Evolutionary conservation across 2,888 invertebrate species (phyloP), one percentile per base, ranked within the genome.

Genomic region (Heliconius aoede): DNA sequence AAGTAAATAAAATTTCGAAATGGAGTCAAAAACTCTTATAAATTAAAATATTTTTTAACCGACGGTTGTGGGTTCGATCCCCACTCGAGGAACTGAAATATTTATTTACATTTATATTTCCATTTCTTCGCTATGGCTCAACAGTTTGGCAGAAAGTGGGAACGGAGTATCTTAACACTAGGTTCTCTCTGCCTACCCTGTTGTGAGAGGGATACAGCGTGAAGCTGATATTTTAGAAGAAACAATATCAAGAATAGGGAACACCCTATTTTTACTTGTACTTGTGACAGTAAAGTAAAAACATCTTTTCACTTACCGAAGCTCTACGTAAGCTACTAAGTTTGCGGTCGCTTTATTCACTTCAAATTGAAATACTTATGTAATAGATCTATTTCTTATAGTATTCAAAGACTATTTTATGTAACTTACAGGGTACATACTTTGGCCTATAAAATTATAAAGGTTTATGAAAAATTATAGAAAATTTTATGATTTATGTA

Each of bases 241-340:
- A n/a, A 71, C 3, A 58, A 72, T 61, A 61, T 61, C 36, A 21
- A 61, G 1, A 30, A 40, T n/a, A n/a, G n/a, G n/a, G n/a, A n/a
- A 21, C 60, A 18, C 58, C 26, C 24, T 72, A 26, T 61, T 18
- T 55, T 13, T 72, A 28, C 28, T 28, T 68, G 15, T 21, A 26
- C 71, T 36, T 4, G 28, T 60, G 60, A 60, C 36, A 28, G 40
- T 1, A 36, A 28, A 72, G 13, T 36, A 40, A 32, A 58, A 72
- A 72, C 60, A 60, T 26, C 28, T 72, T 60, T 72, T 72, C 26
- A 60, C 60, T 72, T 72, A 24, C 32, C 36, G 32, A 24, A 60
- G 58, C 32, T 55, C 55, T 69, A 51, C 55, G 60, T 60, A 72
- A 60, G 40, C 46, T 26, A 72, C 26, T 26, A 72, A 60, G 26